Evolutionary conservation across 2,113 vertebrate species (phyloP), one percentile per base, ranked within the genome.

Genomic region (Sinosuthora webbiana): DNA sequence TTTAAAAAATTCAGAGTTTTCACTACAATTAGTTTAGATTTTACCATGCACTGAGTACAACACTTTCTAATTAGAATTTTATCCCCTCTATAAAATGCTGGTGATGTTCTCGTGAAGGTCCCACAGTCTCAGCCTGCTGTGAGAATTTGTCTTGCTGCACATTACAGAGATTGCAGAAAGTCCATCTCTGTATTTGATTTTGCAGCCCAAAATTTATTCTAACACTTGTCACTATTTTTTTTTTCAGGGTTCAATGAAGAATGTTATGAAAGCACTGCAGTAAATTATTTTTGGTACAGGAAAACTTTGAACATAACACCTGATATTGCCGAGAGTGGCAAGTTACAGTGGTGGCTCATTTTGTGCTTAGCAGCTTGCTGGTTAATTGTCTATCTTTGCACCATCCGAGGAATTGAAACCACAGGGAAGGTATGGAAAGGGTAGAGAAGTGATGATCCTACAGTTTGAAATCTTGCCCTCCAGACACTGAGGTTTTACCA

Each of bases 261-360:
- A 89, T 99, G 99, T 88, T 95, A 92, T 31, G 79, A 95, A 90
- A 99, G 99, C 65, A 98, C 98, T 0, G 10, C 99, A 1, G 98
- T 99, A 47, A 99, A 97, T 96, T 99, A 99, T 89, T 99, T 98
- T 96, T 99, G 99, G 99, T 99, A 99, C 90, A 98, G 99, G 24
- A 93, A 97, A 93, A 99, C 99, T 3, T 96, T 99, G 91, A 99
- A 99, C 94, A 97, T 99, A 96, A 97, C 98, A 1, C 79, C 98
- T 0, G 94, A 98, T 88, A 97, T 99, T 6, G 75, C 75, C 0
- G 92, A 87, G 75, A 98, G 89, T 2, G 99, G 99, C 31, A 96
- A 96, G 0, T 19, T 98, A 60, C 98, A 99, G 92, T 99, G 99
- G 99, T 97, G 96, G 98, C 83, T 99, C 59, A 97, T 99, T 22